phyloP scores from a whole-genome alignment of 2,113 vertebrate genomes.

The Protobothrops mucrosquamatus region DNA sequence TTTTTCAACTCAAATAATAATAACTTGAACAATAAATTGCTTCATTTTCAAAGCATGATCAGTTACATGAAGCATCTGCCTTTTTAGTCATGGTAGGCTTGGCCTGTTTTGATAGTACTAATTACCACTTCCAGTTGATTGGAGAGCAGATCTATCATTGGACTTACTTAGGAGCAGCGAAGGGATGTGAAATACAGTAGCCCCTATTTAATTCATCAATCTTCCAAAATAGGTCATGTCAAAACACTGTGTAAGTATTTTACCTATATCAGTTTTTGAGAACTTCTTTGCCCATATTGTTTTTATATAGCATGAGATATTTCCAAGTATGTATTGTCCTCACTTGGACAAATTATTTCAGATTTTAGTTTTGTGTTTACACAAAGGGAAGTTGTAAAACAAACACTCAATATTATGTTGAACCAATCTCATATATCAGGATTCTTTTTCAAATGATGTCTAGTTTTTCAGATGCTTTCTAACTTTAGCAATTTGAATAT shows the following conservation, averaged over 20 bases:
- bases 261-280: background rate
- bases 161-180: background rate
- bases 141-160: background rate
- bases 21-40: background rate
- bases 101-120: background rate
- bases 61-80: background rate
- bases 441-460: slow-evolving; percentile 60
- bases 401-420: background rate
- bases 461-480: slow-evolving; percentile 58
- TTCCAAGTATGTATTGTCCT: background rate
- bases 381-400: background rate
- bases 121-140: background rate
- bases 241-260: background rate
- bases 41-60: background rate
- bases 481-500: slow-evolving; percentile 66
- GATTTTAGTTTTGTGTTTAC: slow-evolving; percentile 5
- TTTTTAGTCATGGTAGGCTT: background rate
- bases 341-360: background rate
- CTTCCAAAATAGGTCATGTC: background rate
- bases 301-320: background rate
- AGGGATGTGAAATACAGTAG: background rate
- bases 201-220: background rate
- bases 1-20: background rate
- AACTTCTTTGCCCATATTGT: background rate
- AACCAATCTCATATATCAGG: slow-evolving; percentile 30